Evolutionary conservation across 2,113 vertebrate genomes (phyloP), one percentile per base, ranked within the genome.

Genomic region (Percopsis transmontana): DNA sequence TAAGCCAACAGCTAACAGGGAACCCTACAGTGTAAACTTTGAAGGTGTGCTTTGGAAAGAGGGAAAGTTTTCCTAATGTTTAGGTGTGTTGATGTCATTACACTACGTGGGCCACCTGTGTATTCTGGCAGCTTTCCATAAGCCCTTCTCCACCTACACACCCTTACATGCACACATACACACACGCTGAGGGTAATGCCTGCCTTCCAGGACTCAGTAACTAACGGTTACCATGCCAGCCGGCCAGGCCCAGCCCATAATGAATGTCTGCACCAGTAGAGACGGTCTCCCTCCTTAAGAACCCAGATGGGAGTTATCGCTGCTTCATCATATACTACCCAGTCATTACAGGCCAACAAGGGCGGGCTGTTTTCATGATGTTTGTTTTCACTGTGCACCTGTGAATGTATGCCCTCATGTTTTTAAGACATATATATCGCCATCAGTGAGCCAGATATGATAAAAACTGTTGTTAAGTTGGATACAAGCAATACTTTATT

Each of bases 251-350:
- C 51, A 81, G 77, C 79, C 87, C 85, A 75, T 88, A 91, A 91
- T 90, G 55, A 87, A 63, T 66, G 79, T 78, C 53, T 77, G 60
- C 61, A 44, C 68, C 81, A 39, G 76, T 60, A 69, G 48, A 73
- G 33, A 56, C 61, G 56, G 52, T 74, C 51, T 4, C 66, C 80
- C 58, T 54, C 80, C 66, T 61, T 71, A 62, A 11, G 16, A 11
- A 24, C 72, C 70, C 85, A 86, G 78, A 82, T 85, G 83, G 72
- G 72, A 81, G 72, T 70, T 84, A 87, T 83, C 45, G 52, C 75
- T 59, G 72, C 52, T 57, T 87, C 81, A 85, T 87, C 85, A 72
- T 78, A 58, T 54, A 75, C 84, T 79, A 87, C 88, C 80, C 68
- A 52, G 33, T 87, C 70, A 87, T 90, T 88, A 87, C 77, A 61